Evolutionary conservation across 2,888 invertebrate species (phyloP), one percentile per base, ranked within the genome.

Genomic region (Pecten maximus): DNA sequence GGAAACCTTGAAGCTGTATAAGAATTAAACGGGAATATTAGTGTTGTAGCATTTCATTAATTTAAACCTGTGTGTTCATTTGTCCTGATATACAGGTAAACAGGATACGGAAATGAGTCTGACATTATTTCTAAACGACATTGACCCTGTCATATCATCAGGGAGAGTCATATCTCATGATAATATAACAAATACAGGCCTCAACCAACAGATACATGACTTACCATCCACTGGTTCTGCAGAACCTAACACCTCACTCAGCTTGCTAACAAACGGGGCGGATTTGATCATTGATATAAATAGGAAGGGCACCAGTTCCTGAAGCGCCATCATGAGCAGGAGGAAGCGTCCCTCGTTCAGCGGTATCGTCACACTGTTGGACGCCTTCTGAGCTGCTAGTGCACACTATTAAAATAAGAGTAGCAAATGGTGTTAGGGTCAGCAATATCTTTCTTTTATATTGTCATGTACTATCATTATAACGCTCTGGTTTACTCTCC

Each of bases 241-340:
- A 48, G 91, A 89, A 40, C 86, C 54, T 87, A 92, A 88, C 40
- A 90, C 88, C 48, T 92, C 91, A 16, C 89, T 91, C 23, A 93
- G 86, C 86, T 92, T 94, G 54, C 92, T 91, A 50, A 90, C 88
- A 88, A 94, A 96, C 16, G 96, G 96, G 19, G 96, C 96, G 48
- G 94, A 94, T 90, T 95, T 94, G 89, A 97, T 92, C 86, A 97
- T 96, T 54, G 96, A 96, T 28, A 96, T 91, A 93, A 96, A 97
- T 48, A 96, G 94, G 93, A 96, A 95, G 88, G 96, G 96, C 88
- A 97, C 92, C 40, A 97, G 93, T 92, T 95, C 94, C 89, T 95
- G 95, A 48, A 97, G 92, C 4, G 95, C 95, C 28, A 95, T 93
- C 88, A 96, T 92, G 87, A 95, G 94, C 23, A 96, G 93, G 87